phyloP scores from a whole-genome alignment of 2,113 vertebrate genomes.

The Hemichromis elongatus region DNA sequence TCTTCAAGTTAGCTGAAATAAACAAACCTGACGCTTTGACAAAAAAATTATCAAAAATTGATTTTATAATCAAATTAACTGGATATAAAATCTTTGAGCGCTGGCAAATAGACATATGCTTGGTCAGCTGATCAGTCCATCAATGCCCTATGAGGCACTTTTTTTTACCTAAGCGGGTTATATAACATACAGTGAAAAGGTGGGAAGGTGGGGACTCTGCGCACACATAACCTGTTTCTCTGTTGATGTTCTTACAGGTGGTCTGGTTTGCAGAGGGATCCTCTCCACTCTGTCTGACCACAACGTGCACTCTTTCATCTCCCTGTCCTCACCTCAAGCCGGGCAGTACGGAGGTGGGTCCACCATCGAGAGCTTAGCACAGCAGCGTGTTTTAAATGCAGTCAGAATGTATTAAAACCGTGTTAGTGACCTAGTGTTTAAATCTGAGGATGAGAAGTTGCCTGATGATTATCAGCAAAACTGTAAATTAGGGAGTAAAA shows the following conservation, averaged over 20 bases:
- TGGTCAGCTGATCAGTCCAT: not conserved
- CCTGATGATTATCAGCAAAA: not conserved
- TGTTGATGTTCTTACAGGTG: constrained; percentile 66
- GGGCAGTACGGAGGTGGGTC: constrained; percentile 85
- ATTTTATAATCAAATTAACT: not conserved
- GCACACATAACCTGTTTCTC: not conserved
- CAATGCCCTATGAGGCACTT: not conserved
- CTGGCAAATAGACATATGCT: not conserved
- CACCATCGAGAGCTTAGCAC: not conserved
- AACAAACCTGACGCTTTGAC: too few species aligned
- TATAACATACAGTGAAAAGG: not conserved
- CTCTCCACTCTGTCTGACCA: constrained; percentile 82
- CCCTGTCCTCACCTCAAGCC: constrained; percentile 84
- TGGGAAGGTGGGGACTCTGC: not conserved
- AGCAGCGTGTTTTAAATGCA: accelerated
- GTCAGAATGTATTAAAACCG: not conserved
- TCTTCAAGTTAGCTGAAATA: not conserved
- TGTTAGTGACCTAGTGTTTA: not conserved
- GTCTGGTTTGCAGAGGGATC: constrained; percentile 85
- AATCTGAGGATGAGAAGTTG: not conserved
- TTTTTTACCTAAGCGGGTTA: not conserved
- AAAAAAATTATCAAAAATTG: not conserved
- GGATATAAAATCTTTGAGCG: not conserved
- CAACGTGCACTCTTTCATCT: constrained; percentile 88
- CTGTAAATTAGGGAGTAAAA: not conserved